A percentile compares a stretch with the other conserved stretches of the same genome.
Evolutionary conservation across 2,797 vertebrate species (phyloP).

Genomic region (Pelodytes ibericus): DNA sequence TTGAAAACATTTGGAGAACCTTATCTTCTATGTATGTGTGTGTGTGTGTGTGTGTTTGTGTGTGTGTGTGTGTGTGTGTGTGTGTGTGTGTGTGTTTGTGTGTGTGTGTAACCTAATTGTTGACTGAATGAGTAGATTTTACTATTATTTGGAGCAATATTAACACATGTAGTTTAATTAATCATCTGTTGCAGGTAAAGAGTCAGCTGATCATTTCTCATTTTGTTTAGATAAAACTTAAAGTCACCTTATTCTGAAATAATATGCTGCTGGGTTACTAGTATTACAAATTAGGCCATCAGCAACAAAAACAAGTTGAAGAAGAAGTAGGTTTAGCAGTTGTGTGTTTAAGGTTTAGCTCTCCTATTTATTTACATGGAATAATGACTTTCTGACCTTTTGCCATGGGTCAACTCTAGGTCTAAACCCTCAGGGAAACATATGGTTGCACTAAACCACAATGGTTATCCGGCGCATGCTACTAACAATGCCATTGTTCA

Average conservation of each 20-base stretch:
- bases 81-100: too few species aligned
- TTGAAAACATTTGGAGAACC: neutral
- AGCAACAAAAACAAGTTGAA: slow-evolving; percentile 36
- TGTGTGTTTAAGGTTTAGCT: slow-evolving; percentile 23
- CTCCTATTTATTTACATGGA: slow-evolving; percentile 48
- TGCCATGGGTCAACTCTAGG: slow-evolving; percentile 25
- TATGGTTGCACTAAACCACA: slow-evolving; percentile 36
- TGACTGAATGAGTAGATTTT: too few species aligned
- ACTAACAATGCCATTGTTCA: neutral
- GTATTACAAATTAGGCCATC: slow-evolving; percentile 22
- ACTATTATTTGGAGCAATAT: too few species aligned
- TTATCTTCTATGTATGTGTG: too few species aligned
- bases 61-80: too few species aligned
- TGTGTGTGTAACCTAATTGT: too few species aligned
- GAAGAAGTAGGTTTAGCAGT: slow-evolving; percentile 27
- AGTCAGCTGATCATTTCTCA: too few species aligned
- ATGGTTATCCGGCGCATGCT: slow-evolving; percentile 6
- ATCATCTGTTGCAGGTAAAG: too few species aligned
- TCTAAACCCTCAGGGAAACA: slow-evolving; percentile 29
- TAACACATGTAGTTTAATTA: too few species aligned
- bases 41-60: too few species aligned
- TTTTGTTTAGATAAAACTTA: neutral
- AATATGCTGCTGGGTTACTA: slow-evolving; percentile 14
- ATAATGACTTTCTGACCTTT: slow-evolving; percentile 43
- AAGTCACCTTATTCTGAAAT: neutral